A percentile compares a stretch with the other conserved stretches of the same genome.
Evolutionary conservation across 2,797 vertebrate genomes (phyloP).

Genomic region (Stomatorhinus walkeri): DNA sequence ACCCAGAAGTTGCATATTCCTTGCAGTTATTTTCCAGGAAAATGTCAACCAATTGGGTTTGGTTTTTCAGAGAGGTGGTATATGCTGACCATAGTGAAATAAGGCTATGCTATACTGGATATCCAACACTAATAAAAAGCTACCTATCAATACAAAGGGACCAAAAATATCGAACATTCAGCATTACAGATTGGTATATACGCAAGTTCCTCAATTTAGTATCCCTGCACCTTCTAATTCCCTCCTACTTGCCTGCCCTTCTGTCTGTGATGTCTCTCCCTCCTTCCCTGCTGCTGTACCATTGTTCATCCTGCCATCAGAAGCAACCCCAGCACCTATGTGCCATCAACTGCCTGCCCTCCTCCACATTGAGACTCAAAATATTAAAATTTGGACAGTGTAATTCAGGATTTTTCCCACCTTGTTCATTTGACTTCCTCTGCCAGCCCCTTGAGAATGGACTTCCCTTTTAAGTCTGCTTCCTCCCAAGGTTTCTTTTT

Average conservation of each 20-base stretch:
- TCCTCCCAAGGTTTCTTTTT: not conserved
- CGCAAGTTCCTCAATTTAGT: not conserved
- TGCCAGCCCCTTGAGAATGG: not conserved
- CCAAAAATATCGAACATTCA: not conserved
- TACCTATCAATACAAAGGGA: not conserved
- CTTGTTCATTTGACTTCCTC: not conserved
- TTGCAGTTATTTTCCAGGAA: not conserved
- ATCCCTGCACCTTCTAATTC: not conserved
- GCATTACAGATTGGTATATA: not conserved
- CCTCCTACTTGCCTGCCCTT: not conserved
- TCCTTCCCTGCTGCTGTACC: not conserved
- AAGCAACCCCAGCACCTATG: not conserved
- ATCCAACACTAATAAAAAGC: not conserved
- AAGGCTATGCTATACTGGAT: not conserved
- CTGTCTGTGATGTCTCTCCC: not conserved
- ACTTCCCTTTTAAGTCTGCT: not conserved
- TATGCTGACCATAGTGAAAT: not conserved
- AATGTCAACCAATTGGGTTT: not conserved
- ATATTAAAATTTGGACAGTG: not conserved
- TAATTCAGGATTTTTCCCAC: not conserved
- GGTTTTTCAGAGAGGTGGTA: not conserved
- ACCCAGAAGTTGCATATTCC: not conserved
- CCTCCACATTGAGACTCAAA: not conserved
- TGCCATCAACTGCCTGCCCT: not conserved
- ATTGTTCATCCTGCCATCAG: not conserved